A percentile compares a stretch with the other conserved stretches of the same genome.
Conservation (phyloP, 1,140 invertebrate species). For the Drosophila pallidifrons region DNA sequence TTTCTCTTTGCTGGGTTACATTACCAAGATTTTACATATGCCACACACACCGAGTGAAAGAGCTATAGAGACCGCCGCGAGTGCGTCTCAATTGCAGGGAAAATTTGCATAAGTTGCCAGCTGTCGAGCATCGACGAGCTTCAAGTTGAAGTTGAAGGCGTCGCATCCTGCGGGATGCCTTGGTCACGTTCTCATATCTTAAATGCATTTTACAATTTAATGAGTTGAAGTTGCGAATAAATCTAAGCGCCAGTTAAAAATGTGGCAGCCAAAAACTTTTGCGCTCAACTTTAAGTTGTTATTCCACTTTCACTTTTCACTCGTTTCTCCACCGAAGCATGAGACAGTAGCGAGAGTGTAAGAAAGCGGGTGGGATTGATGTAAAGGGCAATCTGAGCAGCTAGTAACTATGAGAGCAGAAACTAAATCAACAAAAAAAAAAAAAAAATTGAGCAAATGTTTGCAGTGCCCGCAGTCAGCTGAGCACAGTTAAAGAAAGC, state of each 20-base stretch:
- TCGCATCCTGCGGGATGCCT: constrained; percentile 19
- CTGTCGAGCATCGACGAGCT: constrained; percentile 54
- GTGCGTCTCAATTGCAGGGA: constrained; percentile 75
- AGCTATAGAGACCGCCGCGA: constrained; percentile 26
- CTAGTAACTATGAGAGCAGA: constrained; percentile 17
- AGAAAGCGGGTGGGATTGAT: background rate
- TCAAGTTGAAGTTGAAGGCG: background rate
- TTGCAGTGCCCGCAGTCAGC: constrained; percentile 24
- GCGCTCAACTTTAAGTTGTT: constrained; percentile 16
- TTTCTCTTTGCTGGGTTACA: constrained; percentile 47
- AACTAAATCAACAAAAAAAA: constrained; percentile 35
- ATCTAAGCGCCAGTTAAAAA: constrained; percentile 30
- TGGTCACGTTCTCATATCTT: constrained; percentile 25
- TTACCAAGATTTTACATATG: constrained; percentile 67
- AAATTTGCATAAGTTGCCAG: constrained; percentile 80
- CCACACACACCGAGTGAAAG: constrained; percentile 2
- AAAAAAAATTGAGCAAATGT: constrained; percentile 37
- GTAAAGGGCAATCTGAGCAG: constrained; percentile 24
- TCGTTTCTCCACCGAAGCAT: background rate
- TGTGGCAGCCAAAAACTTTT: constrained; percentile 9
- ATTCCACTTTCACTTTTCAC: constrained; percentile 29
- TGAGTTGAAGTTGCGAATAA: constrained; percentile 31
- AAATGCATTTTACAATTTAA: constrained; percentile 52
- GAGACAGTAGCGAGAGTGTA: too few relatives aligned
- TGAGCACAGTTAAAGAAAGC: constrained; percentile 7